Evolutionary conservation across 2,113 vertebrate genomes (phyloP), one percentile per base, ranked within the genome.

Genomic region (Xenus cinereus): DNA sequence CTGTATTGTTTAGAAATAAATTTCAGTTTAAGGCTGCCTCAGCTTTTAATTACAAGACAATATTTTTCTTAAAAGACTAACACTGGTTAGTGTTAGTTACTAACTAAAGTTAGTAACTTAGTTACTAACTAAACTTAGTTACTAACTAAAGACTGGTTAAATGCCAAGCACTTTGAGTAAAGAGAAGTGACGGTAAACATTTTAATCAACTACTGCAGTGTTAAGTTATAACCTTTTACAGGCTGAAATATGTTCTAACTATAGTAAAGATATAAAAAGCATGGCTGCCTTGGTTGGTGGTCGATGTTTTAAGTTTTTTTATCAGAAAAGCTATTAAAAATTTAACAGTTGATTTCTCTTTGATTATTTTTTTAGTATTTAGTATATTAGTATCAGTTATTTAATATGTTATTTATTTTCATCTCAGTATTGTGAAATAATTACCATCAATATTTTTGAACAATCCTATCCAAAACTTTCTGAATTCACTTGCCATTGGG

Each of bases 391-490:
- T 74, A 74, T 35, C 46, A 62, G 37, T 60, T 60, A 75, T 43
- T 84, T 50, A 74, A 5, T n/a, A 41, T 59, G 60, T 54, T 83
- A 35, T 27, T 76, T 78, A 16, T 76, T 75, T 83, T 68, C 24
- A 37, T 39, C 12, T 59, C 50, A 84, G 14, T 75, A 63, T 12
- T 32, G 7, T 35, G 51, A 80, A 94, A 95, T 62, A 76, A 41
- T 97, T 98, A 99, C 99, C 98, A 78, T 98, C 98, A 43, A 99
- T 96, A 92, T 98, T 99, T 96, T 98, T 98, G 82, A 98, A 99
- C 64, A 99, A 73, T 92, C 99, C 99, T 86, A 99, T 98, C 99
- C 99, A 99, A 97, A 99, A 99, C 8, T 91, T 96, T 69, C 97
- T 82, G 62, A 93, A 93, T 19, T 91, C 92, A 33, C 98, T 98